phyloP scores from a whole-genome alignment of 2,113 vertebrate species.

The Aldabrachelys gigantea region DNA sequence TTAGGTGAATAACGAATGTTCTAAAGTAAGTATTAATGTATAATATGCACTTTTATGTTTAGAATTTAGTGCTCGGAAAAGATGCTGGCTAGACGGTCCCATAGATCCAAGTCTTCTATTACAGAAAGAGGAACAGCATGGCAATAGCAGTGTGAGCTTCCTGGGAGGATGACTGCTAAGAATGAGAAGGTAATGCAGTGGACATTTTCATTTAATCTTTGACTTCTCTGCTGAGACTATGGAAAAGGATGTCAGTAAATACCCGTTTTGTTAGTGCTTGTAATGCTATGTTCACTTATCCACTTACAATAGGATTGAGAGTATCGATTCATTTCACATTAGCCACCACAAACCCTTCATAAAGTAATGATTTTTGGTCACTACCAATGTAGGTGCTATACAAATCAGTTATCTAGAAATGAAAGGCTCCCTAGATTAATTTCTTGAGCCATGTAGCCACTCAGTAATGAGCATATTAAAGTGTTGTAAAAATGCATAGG shows the following conservation, averaged over 20 bases:
- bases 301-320: not conserved
- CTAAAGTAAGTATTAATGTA: not conserved
- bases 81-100: not conserved
- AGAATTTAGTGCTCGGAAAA: not conserved
- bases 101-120: not conserved
- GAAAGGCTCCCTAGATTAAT: not conserved
- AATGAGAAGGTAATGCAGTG: not conserved
- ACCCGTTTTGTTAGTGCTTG: not conserved
- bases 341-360: not conserved
- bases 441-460: not conserved
- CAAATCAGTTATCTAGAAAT: fast-evolving
- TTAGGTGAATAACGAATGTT: conserved; percentile 25
- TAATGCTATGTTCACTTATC: not conserved
- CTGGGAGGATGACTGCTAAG: not conserved
- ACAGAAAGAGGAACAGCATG: not conserved
- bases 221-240: not conserved
- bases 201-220: not conserved
- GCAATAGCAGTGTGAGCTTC: not conserved
- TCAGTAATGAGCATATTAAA: not conserved
- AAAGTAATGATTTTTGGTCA: not conserved
- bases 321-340: not conserved
- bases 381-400: not conserved
- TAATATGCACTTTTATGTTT: not conserved
- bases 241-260: not conserved
- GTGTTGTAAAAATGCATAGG: not conserved